A percentile compares a stretch with the other conserved stretches of the same genome.
These are phyloP conservation scores for Aphidius colemani DNA, from an alignment of 2,888 invertebrate genomes.

Conservation along the genomic window DNA sequence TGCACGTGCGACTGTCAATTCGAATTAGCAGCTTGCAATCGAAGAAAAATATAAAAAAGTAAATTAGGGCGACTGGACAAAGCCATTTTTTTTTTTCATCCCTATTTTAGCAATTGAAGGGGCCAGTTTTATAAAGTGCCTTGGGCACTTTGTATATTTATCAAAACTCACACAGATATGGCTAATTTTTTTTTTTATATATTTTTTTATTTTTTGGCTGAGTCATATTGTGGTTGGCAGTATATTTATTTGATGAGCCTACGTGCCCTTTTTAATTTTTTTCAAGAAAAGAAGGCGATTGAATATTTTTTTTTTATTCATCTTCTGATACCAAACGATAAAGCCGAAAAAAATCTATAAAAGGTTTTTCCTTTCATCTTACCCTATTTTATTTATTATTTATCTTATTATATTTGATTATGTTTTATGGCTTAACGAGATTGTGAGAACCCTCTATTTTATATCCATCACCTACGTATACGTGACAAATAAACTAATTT, in stretches of 20 bases:
- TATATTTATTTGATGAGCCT: neutral
- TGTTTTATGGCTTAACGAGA: conserved; percentile 1
- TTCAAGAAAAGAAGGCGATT: conserved; percentile 13
- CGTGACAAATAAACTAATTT: too few species aligned
- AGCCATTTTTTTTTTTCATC: conserved; percentile 16
- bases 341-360: neutral
- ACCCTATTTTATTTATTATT: neutral
- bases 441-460: conserved; percentile 1
- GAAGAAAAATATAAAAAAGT: conserved; percentile 1
- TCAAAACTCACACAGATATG: neutral
- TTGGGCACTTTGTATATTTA: conserved; percentile 7
- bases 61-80: conserved; percentile 24
- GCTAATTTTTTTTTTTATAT: too few species aligned
- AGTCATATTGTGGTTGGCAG: conserved; percentile 7
- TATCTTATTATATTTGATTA: too few species aligned
- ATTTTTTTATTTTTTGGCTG: neutral
- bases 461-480: neutral
- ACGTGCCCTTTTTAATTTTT: conserved; percentile 11
- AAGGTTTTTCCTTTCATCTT: neutral
- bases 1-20: conserved; percentile 40
- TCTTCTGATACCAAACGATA: conserved; percentile 7
- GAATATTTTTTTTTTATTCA: conserved; percentile 1
- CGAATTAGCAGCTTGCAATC: conserved; percentile 34
- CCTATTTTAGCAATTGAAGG: neutral
- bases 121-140: conserved; percentile 9